Evolutionary conservation across 2,113 vertebrate genomes (phyloP).

Genomic region (Heterocephalus glaber): DNA sequence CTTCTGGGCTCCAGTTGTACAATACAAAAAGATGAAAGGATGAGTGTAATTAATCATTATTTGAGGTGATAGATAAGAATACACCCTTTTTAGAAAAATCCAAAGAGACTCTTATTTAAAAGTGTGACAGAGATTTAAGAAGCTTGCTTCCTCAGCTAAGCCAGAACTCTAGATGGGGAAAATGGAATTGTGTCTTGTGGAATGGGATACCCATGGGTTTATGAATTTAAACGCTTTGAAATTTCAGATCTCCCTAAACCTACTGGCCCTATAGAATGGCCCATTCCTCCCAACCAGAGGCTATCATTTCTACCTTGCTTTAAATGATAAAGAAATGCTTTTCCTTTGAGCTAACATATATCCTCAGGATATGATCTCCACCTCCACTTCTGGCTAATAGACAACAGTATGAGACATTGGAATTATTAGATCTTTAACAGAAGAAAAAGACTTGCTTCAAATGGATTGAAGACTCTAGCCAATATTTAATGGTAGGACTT

Average conservation of each 20-base stretch:
- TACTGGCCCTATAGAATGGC: not conserved
- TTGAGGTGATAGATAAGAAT: not conserved
- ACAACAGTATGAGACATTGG: not conserved
- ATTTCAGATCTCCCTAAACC: not conserved
- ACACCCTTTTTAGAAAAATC: not conserved
- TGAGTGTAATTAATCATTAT: not conserved
- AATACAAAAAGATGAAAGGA: not conserved
- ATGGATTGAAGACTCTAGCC: not conserved
- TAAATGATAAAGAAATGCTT: not conserved
- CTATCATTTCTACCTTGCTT: not conserved
- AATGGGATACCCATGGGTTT: not conserved
- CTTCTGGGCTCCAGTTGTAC: not conserved
- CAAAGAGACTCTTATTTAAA: not conserved
- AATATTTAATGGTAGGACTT: not conserved
- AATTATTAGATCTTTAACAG: not conserved
- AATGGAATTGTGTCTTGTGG: not conserved
- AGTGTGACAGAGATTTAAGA: not conserved
- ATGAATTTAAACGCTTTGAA: not conserved
- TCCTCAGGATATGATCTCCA: not conserved
- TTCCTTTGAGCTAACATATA: not conserved
- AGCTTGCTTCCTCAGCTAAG: not conserved
- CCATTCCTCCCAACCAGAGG: not conserved
- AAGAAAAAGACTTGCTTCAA: not conserved
- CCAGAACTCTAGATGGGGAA: not conserved
- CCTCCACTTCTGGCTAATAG: not conserved